These are phyloP conservation scores for Gasterosteus nipponicus DNA, from an alignment of 2,113 vertebrate species.

Conservation along the genomic window DNA sequence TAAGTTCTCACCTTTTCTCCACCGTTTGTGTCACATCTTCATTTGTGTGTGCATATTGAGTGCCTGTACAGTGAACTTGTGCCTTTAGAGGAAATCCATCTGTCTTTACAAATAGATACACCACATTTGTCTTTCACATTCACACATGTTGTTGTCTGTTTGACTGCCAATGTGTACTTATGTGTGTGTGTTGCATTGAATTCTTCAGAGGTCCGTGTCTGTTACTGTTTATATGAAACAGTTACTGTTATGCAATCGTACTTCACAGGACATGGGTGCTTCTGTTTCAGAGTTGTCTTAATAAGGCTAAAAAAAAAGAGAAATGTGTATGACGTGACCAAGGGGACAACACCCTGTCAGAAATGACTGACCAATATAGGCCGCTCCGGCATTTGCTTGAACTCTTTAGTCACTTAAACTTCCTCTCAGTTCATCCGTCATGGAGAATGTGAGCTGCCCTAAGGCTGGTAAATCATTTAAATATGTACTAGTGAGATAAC, in stretches of 20 bases:
- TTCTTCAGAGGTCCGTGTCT: constrained; percentile 16
- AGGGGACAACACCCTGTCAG: background rate
- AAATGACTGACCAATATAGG: background rate
- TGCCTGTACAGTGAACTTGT: background rate
- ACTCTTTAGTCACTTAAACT: constrained; percentile 8
- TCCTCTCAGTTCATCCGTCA: background rate
- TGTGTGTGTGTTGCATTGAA: background rate
- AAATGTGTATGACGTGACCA: background rate
- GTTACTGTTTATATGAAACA: constrained; percentile 43
- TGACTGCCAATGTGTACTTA: background rate
- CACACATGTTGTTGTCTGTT: constrained; percentile 25
- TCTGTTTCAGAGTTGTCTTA: background rate
- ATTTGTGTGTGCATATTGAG: constrained; percentile 1
- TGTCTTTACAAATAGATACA: constrained; percentile 37
- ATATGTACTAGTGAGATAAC: background rate
- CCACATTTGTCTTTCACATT: constrained; percentile 68
- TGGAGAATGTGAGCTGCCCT: background rate
- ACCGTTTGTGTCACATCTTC: background rate
- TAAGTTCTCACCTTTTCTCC: constrained; percentile 18
- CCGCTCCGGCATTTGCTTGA: background rate
- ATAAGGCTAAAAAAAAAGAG: background rate
- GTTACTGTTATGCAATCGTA: background rate
- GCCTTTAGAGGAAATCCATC: constrained; percentile 44
- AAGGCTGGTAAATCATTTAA: background rate
- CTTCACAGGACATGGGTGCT: background rate